Conservation (phyloP, 2,113 vertebrate genomes). For the Mormyrus lacerda region DNA sequence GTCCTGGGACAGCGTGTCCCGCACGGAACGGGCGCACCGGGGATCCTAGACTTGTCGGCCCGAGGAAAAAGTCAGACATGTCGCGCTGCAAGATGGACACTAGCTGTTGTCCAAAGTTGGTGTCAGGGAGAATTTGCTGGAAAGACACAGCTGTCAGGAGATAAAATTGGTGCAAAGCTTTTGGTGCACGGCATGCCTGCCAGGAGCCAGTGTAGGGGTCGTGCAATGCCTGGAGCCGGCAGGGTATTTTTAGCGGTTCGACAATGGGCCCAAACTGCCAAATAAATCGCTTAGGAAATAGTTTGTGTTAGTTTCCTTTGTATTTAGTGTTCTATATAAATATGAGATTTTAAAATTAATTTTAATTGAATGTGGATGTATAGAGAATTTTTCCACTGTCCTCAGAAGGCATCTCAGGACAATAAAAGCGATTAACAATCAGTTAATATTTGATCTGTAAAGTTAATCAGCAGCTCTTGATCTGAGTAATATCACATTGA, state of each 20-base stretch:
- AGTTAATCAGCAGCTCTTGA: neutral
- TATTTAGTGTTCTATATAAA: neutral
- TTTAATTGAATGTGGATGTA: neutral
- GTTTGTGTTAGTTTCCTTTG: neutral
- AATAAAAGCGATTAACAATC: neutral
- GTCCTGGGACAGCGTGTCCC: neutral
- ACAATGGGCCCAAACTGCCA: neutral
- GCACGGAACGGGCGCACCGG: neutral
- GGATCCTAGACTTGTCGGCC: neutral
- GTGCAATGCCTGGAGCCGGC: slow-evolving; percentile 30
- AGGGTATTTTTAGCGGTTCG: slow-evolving; percentile 10
- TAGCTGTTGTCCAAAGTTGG: slow-evolving; percentile 63
- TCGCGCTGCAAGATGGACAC: slow-evolving; percentile 48
- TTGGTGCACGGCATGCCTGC: slow-evolving; percentile 38
- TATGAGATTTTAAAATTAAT: neutral
- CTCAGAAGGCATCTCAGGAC: neutral
- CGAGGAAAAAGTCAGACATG: slow-evolving; percentile 31
- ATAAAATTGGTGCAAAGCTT: slow-evolving; percentile 62
- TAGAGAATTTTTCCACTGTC: neutral
- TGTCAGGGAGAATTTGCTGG: slow-evolving; percentile 61
- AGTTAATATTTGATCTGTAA: neutral
- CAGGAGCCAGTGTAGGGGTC: slow-evolving; percentile 55
- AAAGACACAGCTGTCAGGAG: slow-evolving; percentile 66
- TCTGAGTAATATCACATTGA: neutral
- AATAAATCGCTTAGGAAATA: neutral